Evolutionary conservation across 1,140 invertebrate species (phyloP), one percentile per base, ranked within the genome.

Genomic region (Paralvinella palmiformis): DNA sequence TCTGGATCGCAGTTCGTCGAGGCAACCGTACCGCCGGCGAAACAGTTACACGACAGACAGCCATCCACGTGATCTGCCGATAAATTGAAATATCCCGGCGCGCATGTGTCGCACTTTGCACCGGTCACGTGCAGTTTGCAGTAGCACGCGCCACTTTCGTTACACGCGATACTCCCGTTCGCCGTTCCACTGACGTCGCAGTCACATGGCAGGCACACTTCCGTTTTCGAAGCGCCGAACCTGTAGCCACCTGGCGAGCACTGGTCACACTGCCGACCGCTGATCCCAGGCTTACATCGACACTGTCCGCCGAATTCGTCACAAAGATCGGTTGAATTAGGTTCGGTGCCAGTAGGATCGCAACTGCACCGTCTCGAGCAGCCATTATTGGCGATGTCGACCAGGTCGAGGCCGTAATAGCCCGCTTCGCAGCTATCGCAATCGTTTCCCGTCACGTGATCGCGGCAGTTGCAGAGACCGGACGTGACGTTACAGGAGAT

Each of bases 221-320:
- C 84, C 74, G 94, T 98, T 27, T 96, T 96, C 76, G 92, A 88
- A 6, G 94, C 92, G 6, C 93, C 91, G 76, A 98, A 98, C 32
- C 92, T 93, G 76, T 90, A 98, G 3, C 93, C 96, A 62, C 92
- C 94, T 3, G 94, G 91, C 5, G 92, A 92, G 83, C 96, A 99
- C 64, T 87, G 85, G 73, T 98, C 92, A 80, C 96, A 99, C 64
- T 87, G 66, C 45, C 94, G 83, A 4, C 95, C 95, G 33, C 96
- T 90, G 32, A 99, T 94, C 77, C 98, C 94, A 2, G 88, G 84
- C 75, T 98, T 98, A 80, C 96, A 99, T 20, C 87, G 85, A 82
- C 96, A 99, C 69, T 86, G 86, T 50, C 96, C 96, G 20, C 95
- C 96, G 64, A 90, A 87, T 27, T 85, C 79, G 62, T 90, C 85